phyloP scores from a whole-genome alignment of 2,888 invertebrate species.

The Autographa pulchrina region DNA sequence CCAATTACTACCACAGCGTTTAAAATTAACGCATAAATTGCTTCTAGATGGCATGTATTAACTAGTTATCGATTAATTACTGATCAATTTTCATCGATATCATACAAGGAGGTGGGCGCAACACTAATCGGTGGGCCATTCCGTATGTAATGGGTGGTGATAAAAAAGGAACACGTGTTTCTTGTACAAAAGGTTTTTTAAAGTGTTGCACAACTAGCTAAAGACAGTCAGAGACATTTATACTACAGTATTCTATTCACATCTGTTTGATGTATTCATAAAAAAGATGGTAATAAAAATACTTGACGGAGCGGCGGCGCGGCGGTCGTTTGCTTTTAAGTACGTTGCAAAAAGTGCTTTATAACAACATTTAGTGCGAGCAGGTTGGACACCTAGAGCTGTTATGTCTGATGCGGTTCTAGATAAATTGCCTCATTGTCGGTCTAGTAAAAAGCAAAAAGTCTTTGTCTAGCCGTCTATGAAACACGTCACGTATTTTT shows the following conservation, averaged over 20 bases:
- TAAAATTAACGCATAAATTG: constrained; percentile 53
- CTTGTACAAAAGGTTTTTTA: constrained; percentile 49
- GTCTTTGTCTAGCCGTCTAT: constrained; percentile 7
- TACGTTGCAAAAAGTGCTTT: constrained; percentile 34
- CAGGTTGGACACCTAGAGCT: constrained; percentile 28
- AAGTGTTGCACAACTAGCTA: constrained; percentile 30
- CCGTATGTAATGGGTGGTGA: constrained; percentile 35
- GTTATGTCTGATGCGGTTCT: constrained; percentile 15
- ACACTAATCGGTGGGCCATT: constrained; percentile 38
- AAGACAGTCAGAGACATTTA: constrained; percentile 29
- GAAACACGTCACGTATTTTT: constrained; percentile 25
- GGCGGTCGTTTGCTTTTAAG: constrained; percentile 34
- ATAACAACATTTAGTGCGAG: constrained; percentile 7
- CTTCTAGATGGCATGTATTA: constrained; percentile 43
- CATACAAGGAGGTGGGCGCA: constrained; percentile 31
- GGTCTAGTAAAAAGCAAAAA: constrained; percentile 7
- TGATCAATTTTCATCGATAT: constrained; percentile 51
- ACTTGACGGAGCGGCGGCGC: constrained; percentile 9
- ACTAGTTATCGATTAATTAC: constrained; percentile 57
- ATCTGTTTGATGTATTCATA: constrained; percentile 29
- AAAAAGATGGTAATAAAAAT: constrained; percentile 29
- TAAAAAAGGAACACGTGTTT: constrained; percentile 58
- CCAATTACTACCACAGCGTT: constrained; percentile 63
- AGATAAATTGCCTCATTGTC: constrained; percentile 29
- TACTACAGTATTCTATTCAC: constrained; percentile 31